Percentiles rank a stretch among this genome's conserved stretches.
phyloP scores from a whole-genome alignment of 2,113 vertebrate species.

The Oreochromis tanganicae region DNA sequence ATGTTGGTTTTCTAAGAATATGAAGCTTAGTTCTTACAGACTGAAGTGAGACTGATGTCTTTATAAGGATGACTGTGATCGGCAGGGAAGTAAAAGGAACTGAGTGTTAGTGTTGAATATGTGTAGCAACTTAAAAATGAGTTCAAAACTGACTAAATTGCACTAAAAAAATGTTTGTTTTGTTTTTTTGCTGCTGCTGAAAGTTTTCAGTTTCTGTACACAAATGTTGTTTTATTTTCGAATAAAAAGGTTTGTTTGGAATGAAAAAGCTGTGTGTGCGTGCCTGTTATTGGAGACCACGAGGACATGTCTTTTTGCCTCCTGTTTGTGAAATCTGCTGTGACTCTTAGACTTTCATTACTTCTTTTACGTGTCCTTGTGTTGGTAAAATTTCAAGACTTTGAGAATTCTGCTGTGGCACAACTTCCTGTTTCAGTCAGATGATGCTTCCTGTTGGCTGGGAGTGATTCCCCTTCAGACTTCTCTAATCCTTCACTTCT shows the following conservation, averaged over 20 bases:
- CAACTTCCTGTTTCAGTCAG: slow-evolving; percentile 3
- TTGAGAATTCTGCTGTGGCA: not conserved
- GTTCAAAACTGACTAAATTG: not conserved
- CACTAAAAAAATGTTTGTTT: not conserved
- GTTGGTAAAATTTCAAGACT: not conserved
- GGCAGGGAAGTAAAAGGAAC: not conserved
- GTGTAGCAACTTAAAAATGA: not conserved
- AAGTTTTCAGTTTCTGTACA: not conserved
- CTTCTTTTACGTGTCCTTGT: not conserved
- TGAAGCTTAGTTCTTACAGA: not conserved
- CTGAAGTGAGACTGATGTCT: not conserved
- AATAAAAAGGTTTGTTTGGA: not conserved
- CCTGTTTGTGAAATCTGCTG: not conserved
- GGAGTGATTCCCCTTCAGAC: not conserved
- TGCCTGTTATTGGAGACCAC: not conserved
- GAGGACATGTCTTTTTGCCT: not conserved
- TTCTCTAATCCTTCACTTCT: slow-evolving; percentile 9
- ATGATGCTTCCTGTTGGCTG: not conserved
- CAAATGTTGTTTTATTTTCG: not conserved
- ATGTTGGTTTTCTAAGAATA: not conserved
- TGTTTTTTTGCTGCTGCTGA: not conserved
- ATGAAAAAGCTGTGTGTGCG: not conserved
- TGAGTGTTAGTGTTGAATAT: not conserved
- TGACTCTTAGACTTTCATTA: not conserved
- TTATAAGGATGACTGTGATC: not conserved